Conservation (phyloP, 2,888 invertebrate genomes). For the Anoncus sp. region DNA sequence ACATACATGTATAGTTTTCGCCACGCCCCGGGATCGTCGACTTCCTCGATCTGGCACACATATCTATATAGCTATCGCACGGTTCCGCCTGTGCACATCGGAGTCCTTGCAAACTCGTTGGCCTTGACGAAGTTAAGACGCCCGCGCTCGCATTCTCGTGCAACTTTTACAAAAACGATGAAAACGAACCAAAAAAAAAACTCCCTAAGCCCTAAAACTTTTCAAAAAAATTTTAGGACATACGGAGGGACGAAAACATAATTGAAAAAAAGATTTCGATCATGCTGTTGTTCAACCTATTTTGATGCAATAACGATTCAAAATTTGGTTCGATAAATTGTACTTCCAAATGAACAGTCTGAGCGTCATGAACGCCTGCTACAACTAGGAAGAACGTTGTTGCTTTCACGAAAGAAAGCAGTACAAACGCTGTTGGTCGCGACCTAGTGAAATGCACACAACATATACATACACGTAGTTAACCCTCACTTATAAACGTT, state of each 20-base stretch:
- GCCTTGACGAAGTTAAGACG: slow-evolving; percentile 54
- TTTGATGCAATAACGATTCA: no score
- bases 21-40: slow-evolving; percentile 43
- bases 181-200: slow-evolving; percentile 8
- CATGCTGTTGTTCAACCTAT: no score
- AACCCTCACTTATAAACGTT: slow-evolving; percentile 27
- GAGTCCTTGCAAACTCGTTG: slow-evolving; percentile 56
- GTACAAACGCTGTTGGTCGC: neutral
- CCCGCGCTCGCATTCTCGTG: slow-evolving; percentile 20
- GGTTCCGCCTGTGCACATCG: slow-evolving; percentile 38
- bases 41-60: slow-evolving; percentile 38
- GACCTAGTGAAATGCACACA: slow-evolving; percentile 20
- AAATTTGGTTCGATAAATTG: neutral
- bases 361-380: neutral
- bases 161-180: slow-evolving; percentile 8
- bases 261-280: no score
- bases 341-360: no score
- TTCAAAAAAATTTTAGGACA: neutral
- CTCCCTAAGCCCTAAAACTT: neutral
- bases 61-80: slow-evolving; percentile 30
- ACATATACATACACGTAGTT: slow-evolving; percentile 6
- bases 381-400: neutral
- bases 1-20: neutral
- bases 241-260: no score
- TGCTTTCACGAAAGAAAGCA: slow-evolving; percentile 23